Evolutionary conservation across 2,113 vertebrate species (phyloP), one percentile per base, ranked within the genome.

Genomic region (Brevimyrus niger): DNA sequence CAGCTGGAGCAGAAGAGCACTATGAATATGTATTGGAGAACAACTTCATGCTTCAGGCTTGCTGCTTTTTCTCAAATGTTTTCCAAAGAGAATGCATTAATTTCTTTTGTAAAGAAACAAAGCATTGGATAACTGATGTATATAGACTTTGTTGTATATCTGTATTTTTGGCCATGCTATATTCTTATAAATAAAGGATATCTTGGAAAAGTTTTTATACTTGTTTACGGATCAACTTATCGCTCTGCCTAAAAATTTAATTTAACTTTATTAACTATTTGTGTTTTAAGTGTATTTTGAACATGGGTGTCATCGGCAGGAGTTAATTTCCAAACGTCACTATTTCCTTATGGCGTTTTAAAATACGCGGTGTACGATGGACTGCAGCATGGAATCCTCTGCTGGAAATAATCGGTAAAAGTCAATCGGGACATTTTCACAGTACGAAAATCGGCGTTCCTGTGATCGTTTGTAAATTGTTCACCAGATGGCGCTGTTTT

Each of bases 111-210:
- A 88, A 88, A 88, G 83, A 85, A 88, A 76, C 87, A 65, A 48
- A 88, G 46, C 27, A 31, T 88, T 69, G 42, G n/a, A 69, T 61
- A 48, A 73, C 51, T 88, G 44, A 44, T 88, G 55, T 88, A 87
- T 38, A 88, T 88, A 48, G 47, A 88, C 87, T 69, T 88, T 88
- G 61, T 47, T 69, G 87, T 88, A 88, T 88, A 88, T 88, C 87
- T 88, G 87, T 88, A 88, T 88, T 88, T 88, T 88, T 69, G 51
- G 61, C 42, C 87, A 88, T 73, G 69, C 69, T 76, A 47, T 88
- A 88, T 88, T 88, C 87, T 88, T 61, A 88, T 69, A 88, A 88
- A 88, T 88, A 88, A 88, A 88, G n/a, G 10, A 88, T 88, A 73
- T 88, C 61, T 88, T 58, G 87, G 44, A 65, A 88, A 46, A 69